phyloP scores from a whole-genome alignment of 2,113 vertebrate genomes.

The Megatriorchis doriae region DNA sequence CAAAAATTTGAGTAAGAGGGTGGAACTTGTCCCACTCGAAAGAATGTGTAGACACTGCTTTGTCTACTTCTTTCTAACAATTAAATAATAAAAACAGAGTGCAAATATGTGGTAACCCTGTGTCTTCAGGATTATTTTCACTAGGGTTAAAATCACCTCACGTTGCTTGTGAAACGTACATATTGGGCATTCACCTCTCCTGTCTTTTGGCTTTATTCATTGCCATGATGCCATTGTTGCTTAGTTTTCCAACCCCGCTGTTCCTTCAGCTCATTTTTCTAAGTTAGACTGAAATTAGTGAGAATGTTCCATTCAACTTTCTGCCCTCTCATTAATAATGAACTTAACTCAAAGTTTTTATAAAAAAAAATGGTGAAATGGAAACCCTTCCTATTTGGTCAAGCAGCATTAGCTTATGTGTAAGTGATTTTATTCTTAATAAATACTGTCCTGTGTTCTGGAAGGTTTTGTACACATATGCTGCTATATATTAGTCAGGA shows the following conservation, averaged over 20 bases:
- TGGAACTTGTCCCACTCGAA: not conserved
- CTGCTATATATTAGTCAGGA: not conserved
- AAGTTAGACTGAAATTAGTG: not conserved
- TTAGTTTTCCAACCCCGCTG: not conserved
- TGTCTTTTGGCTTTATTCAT: not conserved
- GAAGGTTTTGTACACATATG: not conserved
- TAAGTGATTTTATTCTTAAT: not conserved
- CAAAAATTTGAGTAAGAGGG: not conserved
- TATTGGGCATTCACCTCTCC: not conserved
- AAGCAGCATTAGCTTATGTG: not conserved
- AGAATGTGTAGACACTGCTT: not conserved
- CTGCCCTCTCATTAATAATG: not conserved
- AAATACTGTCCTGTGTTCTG: not conserved
- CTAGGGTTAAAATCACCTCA: not conserved
- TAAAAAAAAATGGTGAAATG: not conserved
- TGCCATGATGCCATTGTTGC: not conserved
- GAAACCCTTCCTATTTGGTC: not conserved
- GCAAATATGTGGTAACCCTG: not conserved
- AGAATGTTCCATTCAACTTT: not conserved
- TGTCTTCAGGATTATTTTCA: not conserved
- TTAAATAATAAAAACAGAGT: not conserved
- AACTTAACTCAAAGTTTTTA: not conserved
- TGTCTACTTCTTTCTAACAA: not conserved
- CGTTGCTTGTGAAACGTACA: not conserved
- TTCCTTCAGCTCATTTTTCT: not conserved